phyloP scores from a whole-genome alignment of 1,140 invertebrate genomes.

The Condylostylus longicornis region DNA sequence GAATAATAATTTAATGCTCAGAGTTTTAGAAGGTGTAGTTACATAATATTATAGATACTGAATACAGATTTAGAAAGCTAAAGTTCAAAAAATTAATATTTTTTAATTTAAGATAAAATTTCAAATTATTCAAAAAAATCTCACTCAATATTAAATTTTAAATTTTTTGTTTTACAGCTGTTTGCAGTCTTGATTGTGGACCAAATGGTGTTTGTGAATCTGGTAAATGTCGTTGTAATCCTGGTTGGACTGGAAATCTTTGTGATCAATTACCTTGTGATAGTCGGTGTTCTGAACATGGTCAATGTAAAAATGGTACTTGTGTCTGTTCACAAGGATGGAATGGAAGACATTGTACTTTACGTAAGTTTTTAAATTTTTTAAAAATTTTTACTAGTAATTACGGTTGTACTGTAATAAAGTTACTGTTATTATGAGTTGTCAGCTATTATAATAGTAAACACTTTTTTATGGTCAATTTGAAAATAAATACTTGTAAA shows the following conservation, averaged over 20 bases:
- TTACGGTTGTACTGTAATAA: too few relatives aligned
- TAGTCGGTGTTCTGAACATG: conserved; percentile 81
- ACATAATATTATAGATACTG: too few relatives aligned
- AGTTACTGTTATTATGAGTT: too few relatives aligned
- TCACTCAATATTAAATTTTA: not conserved
- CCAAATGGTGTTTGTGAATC: conserved; percentile 77
- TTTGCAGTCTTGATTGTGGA: conserved; percentile 83
- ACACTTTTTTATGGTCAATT: too few relatives aligned
- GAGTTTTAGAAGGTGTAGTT: too few relatives aligned
- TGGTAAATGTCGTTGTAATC: conserved; percentile 75
- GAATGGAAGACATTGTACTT: conserved; percentile 91
- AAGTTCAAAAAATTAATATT: too few relatives aligned
- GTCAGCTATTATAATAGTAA: too few relatives aligned
- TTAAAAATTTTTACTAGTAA: too few relatives aligned
- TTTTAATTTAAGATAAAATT: too few relatives aligned
- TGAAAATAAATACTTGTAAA: too few relatives aligned
- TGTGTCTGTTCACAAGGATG: conserved; percentile 93
- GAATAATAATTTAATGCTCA: too few relatives aligned
- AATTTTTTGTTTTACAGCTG: conserved; percentile 41
- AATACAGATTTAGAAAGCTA: too few relatives aligned
- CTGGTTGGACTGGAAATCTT: conserved; percentile 78
- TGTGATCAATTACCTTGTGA: conserved; percentile 85
- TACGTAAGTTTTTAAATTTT: conserved; percentile 71
- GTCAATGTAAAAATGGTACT: conserved; percentile 92
- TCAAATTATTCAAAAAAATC: not conserved